Evolutionary conservation across 2,797 vertebrate species (phyloP).

Genomic region (Acrocephalus scirpaceus): DNA sequence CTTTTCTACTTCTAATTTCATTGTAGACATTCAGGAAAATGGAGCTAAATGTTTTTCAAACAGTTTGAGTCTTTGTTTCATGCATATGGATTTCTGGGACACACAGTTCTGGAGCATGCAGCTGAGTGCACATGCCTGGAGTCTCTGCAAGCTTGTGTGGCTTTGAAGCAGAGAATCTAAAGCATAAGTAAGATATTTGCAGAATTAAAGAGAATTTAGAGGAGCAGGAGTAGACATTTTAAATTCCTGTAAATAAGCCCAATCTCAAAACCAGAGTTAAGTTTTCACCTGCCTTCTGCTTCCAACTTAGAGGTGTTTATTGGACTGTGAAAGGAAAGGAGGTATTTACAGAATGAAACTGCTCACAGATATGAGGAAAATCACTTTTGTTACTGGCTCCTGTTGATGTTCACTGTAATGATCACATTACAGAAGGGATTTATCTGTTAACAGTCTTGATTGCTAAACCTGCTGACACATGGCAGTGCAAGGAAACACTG

Average conservation of each 20-base stretch:
- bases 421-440: not conserved
- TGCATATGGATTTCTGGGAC: constrained; percentile 19
- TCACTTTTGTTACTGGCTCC: not conserved
- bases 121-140: not conserved
- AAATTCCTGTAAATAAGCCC: not conserved
- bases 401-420: not conserved
- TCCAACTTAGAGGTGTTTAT: not conserved
- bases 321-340: not conserved
- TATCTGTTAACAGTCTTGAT: not conserved
- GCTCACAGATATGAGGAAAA: not conserved
- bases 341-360: not conserved
- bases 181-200: not conserved
- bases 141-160: not conserved
- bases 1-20: not conserved
- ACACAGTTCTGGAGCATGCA: not conserved
- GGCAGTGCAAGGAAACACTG: not conserved
- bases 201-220: constrained; percentile 20
- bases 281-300: not conserved
- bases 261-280: not conserved
- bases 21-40: not conserved
- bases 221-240: not conserved
- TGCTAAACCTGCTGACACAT: not conserved
- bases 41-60: not conserved
- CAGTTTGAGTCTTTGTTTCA: not conserved
- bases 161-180: not conserved